A percentile compares a stretch with the other conserved stretches of the same genome.
These are phyloP conservation scores for Apocrypta bakeri DNA, from an alignment of 1,140 invertebrate genomes.

Conservation along the genomic window DNA sequence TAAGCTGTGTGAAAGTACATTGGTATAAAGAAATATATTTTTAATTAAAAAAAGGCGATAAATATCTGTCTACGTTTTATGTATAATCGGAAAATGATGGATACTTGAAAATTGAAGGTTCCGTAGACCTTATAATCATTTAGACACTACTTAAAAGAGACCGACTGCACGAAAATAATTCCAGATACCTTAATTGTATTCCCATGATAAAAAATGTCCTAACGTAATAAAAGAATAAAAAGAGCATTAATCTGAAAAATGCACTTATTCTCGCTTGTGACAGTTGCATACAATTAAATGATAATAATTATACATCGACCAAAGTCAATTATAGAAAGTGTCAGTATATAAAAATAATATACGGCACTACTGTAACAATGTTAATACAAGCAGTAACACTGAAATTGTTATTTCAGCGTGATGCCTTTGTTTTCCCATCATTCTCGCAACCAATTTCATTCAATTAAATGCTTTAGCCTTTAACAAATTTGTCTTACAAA, in stretches of 20 bases:
- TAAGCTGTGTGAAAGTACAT: too few relatives aligned
- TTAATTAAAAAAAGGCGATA: too few relatives aligned
- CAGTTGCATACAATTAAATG: background rate
- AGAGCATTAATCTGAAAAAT: slow-evolving; percentile 1
- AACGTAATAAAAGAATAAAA: slow-evolving; percentile 23
- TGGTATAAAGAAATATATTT: too few relatives aligned
- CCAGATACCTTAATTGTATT: slow-evolving; percentile 1
- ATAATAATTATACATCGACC: background rate
- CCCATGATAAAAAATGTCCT: background rate
- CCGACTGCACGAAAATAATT: slow-evolving; percentile 17
- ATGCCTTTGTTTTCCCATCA: too few relatives aligned
- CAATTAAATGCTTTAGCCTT: background rate
- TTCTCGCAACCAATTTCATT: background rate
- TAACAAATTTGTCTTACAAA: background rate
- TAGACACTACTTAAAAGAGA: background rate
- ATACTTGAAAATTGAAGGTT: background rate
- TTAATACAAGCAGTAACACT: background rate
- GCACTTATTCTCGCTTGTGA: background rate
- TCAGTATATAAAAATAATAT: slow-evolving; percentile 36
- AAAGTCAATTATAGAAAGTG: background rate
- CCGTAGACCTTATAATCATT: background rate
- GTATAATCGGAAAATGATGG: background rate
- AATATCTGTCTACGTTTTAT: background rate
- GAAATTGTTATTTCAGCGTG: too few relatives aligned
- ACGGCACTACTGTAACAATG: background rate